Conservation (phyloP, 30 jellyfish, hydroid and myxozoan species). For the Mastigias papua region DNA sequence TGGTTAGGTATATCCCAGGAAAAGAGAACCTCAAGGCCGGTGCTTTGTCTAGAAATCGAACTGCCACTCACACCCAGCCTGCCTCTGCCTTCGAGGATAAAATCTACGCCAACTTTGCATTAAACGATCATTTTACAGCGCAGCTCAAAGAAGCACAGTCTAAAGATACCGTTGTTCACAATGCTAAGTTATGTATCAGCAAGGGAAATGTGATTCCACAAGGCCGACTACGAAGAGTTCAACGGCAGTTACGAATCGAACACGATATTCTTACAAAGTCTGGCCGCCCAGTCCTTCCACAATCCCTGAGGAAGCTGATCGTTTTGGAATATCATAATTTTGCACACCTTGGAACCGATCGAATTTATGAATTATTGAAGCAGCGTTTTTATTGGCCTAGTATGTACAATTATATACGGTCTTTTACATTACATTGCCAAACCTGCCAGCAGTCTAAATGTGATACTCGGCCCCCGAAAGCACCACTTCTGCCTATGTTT, state of each 20-base stretch:
- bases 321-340: slow-evolving; percentile 26
- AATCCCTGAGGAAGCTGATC: slow-evolving; percentile 8
- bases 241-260: slow-evolving; percentile 36
- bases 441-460: slow-evolving; percentile 68
- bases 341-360: slow-evolving; percentile 64
- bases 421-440: slow-evolving; percentile 18
- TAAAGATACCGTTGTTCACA: slow-evolving; percentile 25
- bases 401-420: slow-evolving; percentile 39
- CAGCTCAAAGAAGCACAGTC: slow-evolving; percentile 36
- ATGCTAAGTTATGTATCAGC: slow-evolving; percentile 16
- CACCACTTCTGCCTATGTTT: slow-evolving; percentile 52
- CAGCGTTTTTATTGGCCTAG: slow-evolving; percentile 66
- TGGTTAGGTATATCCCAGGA: slow-evolving; percentile 45
- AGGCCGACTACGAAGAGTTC: slow-evolving; percentile 54
- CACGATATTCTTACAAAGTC: slow-evolving; percentile 52
- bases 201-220: slow-evolving; percentile 9
- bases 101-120: not conserved
- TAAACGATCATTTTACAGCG: not conserved
- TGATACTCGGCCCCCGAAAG: slow-evolving; percentile 46
- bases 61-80: slow-evolving; percentile 31
- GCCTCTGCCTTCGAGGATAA: slow-evolving; percentile 23
- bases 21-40: slow-evolving; percentile 54
- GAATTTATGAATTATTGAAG: slow-evolving; percentile 33
- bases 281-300: slow-evolving; percentile 55
- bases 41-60: slow-evolving; percentile 41